phyloP scores from a whole-genome alignment of 2,888 invertebrate species.

The Hyalella azteca region DNA sequence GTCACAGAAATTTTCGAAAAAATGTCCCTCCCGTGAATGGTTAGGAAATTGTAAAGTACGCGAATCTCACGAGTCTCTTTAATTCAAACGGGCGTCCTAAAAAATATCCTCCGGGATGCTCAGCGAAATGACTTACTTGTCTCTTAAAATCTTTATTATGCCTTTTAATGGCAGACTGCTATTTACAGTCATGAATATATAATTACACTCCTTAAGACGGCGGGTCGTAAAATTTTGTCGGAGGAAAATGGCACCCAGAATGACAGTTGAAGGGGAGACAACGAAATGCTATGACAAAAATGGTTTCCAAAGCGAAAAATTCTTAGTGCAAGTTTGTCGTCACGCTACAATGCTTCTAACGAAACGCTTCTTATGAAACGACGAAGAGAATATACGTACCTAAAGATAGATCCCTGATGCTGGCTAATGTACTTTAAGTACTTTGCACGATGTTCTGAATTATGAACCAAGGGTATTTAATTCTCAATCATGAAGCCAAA shows the following conservation, averaged over 20 bases:
- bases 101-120: background rate
- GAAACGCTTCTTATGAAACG: no score
- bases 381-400: no score
- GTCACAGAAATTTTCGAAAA: no score
- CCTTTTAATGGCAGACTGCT: constrained; percentile 11
- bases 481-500: no score
- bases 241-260: background rate
- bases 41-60: no score
- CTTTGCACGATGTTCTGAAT: no score
- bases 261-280: background rate
- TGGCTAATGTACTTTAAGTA: no score
- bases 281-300: background rate
- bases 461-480: no score
- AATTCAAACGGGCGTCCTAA: background rate
- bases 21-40: no score
- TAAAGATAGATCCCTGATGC: no score
- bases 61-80: background rate
- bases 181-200: constrained; percentile 33
- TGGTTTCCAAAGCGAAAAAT: background rate
- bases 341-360: background rate
- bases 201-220: constrained; percentile 23
- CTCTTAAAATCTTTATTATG: constrained; percentile 3
- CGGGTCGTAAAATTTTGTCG: background rate
- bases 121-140: background rate
- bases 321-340: background rate